Base-by-base conservation (phyloP, 2,797 vertebrate species). In the Neosilurus mollespiculum region DNA sequence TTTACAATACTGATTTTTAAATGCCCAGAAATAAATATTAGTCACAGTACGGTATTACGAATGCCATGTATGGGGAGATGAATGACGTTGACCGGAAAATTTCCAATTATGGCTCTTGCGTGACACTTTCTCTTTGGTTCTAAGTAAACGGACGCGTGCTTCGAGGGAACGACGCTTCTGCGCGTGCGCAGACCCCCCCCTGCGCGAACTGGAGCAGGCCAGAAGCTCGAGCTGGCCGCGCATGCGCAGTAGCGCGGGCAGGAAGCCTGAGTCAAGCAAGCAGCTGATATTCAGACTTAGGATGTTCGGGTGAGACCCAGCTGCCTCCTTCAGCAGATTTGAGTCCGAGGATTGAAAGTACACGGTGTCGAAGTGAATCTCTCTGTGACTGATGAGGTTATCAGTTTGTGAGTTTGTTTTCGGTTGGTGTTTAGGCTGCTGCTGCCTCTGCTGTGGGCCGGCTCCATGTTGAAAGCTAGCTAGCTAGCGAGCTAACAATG, bases 191-290 rank as follows among this genome's bases (percentile, higher is more conserved):
- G 22, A 10, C 9, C 15, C 30, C 30, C 30, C 43, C 43, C 3
- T 8, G 26, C 49, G 26, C 14, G 12, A 15, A 9, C 3, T 30
- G 51, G 8, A 9, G 5, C 15, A 2, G 3, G 14, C 11, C 51
- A 8, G 26, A 61, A 8, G 9, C 10, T 22, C 43, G 62, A 0
- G 62, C 16, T 30, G 9, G n/a, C 2, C 16, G 71, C 81, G 81
- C 81, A 54, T 82, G 81, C 81, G 58, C 71, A 75, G 26, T 66
- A 20, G 3, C 2, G 54, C 79, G 4, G 22, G 79, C 88, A 88
- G 88, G 88, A 89, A 89, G 87, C 84, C 81, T 76, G 80, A 76
- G 72, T 81, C 83, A 30, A 88, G 88, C 83, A 30, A 88, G 88
- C 88, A 88, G 88, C 88, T 89, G 88, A 89, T 89, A 85, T 22